These are phyloP conservation scores for Stenodera caucasica DNA, from an alignment of 2,888 invertebrate species.

Conservation along the genomic window DNA sequence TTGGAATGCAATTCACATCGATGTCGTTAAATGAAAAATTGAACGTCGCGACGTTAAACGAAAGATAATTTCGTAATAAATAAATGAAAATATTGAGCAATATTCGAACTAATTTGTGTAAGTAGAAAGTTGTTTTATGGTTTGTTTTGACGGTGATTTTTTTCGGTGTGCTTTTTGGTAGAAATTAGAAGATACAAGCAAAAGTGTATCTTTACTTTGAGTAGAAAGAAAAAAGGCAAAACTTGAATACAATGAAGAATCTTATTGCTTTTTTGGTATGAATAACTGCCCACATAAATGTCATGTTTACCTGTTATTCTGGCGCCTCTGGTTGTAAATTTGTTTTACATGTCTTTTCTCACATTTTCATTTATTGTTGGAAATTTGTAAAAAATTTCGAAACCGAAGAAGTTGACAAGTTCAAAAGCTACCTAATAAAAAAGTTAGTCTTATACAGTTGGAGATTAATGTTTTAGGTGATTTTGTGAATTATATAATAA, in stretches of 20 bases:
- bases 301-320: constrained; percentile 21
- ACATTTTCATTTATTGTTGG: constrained; percentile 3
- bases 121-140: background rate
- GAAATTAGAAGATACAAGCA: no score
- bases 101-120: background rate
- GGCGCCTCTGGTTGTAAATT: constrained; percentile 24
- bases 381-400: background rate
- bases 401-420: no score
- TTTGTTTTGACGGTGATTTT: background rate
- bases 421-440: no score
- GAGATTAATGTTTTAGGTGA: no score
- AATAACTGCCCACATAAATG: constrained; percentile 21
- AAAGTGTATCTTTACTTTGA: no score
- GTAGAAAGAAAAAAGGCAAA: no score
- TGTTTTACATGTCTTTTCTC: constrained; percentile 10
- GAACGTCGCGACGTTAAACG: background rate
- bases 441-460: no score
- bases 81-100: background rate
- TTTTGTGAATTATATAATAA: no score
- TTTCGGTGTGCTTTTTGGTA: no score
- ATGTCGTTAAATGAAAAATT: background rate
- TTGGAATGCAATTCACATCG: background rate
- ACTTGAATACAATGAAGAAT: background rate
- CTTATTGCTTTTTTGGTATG: constrained; percentile 11
- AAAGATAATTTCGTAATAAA: no score